Evolutionary conservation across 2,113 vertebrate species (phyloP), one percentile per base, ranked within the genome.

Genomic region (Malurus alboscapulatus): DNA sequence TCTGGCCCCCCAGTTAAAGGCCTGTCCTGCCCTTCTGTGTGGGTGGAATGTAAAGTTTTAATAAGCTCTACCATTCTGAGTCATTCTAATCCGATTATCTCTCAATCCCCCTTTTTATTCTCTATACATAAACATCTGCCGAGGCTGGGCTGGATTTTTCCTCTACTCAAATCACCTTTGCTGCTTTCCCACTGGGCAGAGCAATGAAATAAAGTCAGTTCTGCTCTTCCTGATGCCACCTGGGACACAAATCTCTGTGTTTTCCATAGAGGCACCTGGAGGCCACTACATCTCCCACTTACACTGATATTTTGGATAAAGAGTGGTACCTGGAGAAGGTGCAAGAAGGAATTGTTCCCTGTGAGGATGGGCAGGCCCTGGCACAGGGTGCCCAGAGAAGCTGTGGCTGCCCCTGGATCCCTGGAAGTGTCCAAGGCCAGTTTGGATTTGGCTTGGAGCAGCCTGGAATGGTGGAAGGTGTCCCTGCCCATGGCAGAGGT

Each of bases 61-160:
- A 88, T 83, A 79, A 90, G 24, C 50, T 79, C 26, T 30, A 14
- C 74, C 18, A 54, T 54, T 77, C 55, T 93, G 88, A 96, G 63
- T 94, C 85, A 94, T 42, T 74, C 76, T 96, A 93, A 94, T 96
- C 79, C 72, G 77, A 84, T 95, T 95, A 86, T 32, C 40, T 45
- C n/a, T n/a, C 67, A 85, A 18, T 86, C 72, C 34, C 34, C 55
- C 55, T 86, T 7, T 1, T 40, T 72, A 10, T 65, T 82, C 81
- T 72, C 14, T 50, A 2, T 29, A 25, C 27, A 36, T 48, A 45
- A 5, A 67, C 73, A 42, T 30, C 66, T 34, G 45, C 67, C 69
- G 51, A 67, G 26, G 12, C 2, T 34, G 38, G 47, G 48, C 38
- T 77, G 76, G 36, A 3, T n/a, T 50, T 42, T 57, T 72, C 36